Evolutionary conservation across 1,140 invertebrate species (phyloP).

Genomic region (Papilio dardanus): DNA sequence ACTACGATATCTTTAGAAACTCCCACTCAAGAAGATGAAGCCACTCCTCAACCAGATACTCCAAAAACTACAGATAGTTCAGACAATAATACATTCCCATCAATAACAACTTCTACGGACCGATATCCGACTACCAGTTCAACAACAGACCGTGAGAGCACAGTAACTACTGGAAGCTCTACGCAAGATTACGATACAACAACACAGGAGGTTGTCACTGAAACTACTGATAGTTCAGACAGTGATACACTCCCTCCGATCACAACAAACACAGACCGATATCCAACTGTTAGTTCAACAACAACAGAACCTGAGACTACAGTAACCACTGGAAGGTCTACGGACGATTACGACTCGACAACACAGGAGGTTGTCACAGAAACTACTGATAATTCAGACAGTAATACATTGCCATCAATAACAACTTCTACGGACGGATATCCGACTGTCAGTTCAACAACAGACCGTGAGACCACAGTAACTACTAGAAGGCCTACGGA

Average conservation of each 20-base stretch:
- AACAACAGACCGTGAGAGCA: slow-evolving; percentile 35
- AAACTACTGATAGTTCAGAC: slow-evolving; percentile 8
- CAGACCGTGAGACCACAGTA: not conserved
- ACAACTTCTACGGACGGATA: slow-evolving; percentile 7
- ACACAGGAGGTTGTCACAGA: not conserved
- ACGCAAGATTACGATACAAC: not conserved
- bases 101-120: not conserved
- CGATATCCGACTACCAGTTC: slow-evolving; percentile 35
- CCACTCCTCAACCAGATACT: not conserved
- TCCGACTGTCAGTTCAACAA: not conserved
- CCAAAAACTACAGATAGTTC: not conserved
- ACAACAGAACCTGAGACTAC: not conserved
- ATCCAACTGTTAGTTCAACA: not conserved
- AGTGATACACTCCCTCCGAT: not conserved
- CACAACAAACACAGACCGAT: slow-evolving; percentile 29
- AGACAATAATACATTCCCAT: not conserved
- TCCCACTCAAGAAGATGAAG: not conserved
- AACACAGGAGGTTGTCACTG: not conserved
- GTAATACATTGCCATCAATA: not conserved
- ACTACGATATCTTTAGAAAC: not conserved
- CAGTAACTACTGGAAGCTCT: slow-evolving; percentile 8
- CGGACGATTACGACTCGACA: not conserved
- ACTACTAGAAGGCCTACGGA: too few relatives aligned
- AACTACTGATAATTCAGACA: not conserved
- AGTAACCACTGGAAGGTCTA: not conserved